phyloP scores from a whole-genome alignment of 2,113 vertebrate genomes.

The Progne subis region DNA sequence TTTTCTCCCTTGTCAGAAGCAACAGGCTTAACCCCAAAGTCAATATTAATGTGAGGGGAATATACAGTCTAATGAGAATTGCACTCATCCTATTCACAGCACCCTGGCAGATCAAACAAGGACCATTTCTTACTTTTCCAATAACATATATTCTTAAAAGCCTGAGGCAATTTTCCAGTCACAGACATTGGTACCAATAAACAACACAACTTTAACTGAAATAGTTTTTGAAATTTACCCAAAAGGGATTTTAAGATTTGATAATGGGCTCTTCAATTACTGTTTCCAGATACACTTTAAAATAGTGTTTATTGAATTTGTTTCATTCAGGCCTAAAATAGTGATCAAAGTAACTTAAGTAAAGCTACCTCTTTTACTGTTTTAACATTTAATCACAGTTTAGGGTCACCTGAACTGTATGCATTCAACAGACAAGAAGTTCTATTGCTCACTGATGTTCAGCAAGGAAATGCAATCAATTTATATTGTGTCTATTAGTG shows the following conservation, averaged over 20 bases:
- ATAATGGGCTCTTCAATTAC: conserved; percentile 21
- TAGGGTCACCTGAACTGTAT: background rate
- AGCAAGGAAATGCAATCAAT: conserved; percentile 40
- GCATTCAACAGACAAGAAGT: background rate
- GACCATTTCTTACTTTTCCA: conserved; percentile 25
- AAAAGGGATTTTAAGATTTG: background rate
- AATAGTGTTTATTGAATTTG: background rate
- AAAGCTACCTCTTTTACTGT: background rate
- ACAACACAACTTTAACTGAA: conserved; percentile 23
- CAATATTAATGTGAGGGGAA: conserved; percentile 9
- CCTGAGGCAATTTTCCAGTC: conserved; percentile 30
- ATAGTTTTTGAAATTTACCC: conserved; percentile 53
- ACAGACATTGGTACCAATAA: conserved; percentile 54
- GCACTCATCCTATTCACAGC: conserved; percentile 15
- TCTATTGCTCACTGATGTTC: background rate
- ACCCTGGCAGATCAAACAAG: background rate
- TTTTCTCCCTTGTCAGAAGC: background rate
- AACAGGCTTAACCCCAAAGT: background rate
- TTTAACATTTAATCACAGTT: background rate
- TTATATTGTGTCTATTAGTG: background rate
- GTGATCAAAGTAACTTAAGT: conserved; percentile 28
- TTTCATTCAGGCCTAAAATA: background rate
- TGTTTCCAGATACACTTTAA: background rate
- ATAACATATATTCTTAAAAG: conserved; percentile 16
- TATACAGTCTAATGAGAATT: conserved; percentile 26